phyloP scores from a whole-genome alignment of 1,140 invertebrate genomes.

The Ridgeia piscesae region DNA sequence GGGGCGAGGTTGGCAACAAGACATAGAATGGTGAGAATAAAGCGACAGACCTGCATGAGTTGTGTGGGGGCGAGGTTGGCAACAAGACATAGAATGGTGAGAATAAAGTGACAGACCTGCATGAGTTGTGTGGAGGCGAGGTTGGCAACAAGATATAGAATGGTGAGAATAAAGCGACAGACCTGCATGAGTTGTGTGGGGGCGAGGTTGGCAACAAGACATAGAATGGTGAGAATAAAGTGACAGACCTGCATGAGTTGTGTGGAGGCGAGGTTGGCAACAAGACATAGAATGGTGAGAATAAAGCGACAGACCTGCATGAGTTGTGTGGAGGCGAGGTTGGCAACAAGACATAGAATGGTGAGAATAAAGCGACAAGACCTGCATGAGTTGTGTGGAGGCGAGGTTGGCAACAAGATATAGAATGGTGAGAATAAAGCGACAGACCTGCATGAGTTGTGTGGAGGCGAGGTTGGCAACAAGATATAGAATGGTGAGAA shows the following conservation, averaged over 20 bases:
- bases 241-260: background rate
- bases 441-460: background rate
- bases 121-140: constrained; percentile 36
- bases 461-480: constrained; percentile 46
- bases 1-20: constrained; percentile 48
- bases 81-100: background rate
- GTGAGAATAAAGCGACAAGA: background rate
- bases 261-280: constrained; percentile 45
- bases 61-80: constrained; percentile 44
- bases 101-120: background rate
- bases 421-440: background rate
- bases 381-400: constrained; percentile 24
- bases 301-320: background rate
- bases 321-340: constrained; percentile 39
- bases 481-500: background rate
- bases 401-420: constrained; percentile 50
- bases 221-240: background rate
- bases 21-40: background rate
- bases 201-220: constrained; percentile 48
- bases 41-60: background rate
- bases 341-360: constrained; percentile 36
- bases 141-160: constrained; percentile 42
- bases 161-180: background rate
- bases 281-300: background rate
- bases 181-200: constrained; percentile 25